Conservation (phyloP, 2,888 invertebrate genomes). For the Acleris holmiana region DNA sequence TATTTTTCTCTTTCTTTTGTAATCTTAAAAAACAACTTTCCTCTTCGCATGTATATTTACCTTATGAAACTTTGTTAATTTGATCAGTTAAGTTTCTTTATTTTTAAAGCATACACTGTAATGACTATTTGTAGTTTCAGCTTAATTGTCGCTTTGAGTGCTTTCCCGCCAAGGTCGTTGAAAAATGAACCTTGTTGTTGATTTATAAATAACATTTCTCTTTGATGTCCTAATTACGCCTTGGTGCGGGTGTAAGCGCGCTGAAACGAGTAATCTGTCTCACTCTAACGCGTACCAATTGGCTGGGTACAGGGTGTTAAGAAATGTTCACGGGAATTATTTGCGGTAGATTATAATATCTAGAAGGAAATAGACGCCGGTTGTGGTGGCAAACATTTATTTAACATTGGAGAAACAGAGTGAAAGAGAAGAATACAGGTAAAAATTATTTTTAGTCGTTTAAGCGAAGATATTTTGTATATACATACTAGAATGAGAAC, state of each 20-base stretch:
- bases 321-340: slow-evolving; percentile 1
- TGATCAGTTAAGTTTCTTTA: no score
- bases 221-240: slow-evolving; percentile 30
- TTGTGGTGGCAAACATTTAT: neutral
- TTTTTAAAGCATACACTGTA: neutral
- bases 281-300: slow-evolving; percentile 33
- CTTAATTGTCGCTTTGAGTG: neutral
- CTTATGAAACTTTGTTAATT: no score
- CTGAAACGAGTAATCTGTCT: slow-evolving; percentile 32
- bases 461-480: no score
- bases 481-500: no score
- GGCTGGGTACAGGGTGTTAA: slow-evolving; percentile 26
- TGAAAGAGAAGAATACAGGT: no score
- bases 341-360: neutral
- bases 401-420: no score
- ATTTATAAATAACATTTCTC: slow-evolving; percentile 26
- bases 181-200: slow-evolving; percentile 4
- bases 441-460: no score
- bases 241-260: slow-evolving; percentile 28
- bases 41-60: no score
- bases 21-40: no score
- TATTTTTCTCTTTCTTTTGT: no score
- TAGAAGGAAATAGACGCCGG: neutral
- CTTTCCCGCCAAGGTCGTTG: slow-evolving; percentile 9
- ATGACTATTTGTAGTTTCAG: slow-evolving; percentile 5